phyloP scores from a whole-genome alignment of 2,113 vertebrate species.

The Crotalus helleri region DNA sequence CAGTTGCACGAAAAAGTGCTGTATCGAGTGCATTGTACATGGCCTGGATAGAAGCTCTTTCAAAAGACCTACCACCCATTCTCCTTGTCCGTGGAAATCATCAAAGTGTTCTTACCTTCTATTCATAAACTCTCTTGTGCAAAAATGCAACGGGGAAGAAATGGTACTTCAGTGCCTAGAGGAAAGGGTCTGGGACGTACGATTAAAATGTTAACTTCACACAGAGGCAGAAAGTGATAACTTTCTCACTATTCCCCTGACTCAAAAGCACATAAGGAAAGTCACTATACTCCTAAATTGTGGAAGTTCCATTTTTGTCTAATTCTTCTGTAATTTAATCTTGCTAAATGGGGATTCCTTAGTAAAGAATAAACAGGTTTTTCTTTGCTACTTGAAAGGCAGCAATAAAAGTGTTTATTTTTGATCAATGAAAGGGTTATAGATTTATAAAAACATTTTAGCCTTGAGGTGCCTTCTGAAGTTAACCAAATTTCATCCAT shows the following conservation, averaged over 20 bases:
- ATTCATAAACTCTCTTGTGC: constrained; percentile 78
- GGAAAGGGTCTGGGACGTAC: constrained; percentile 59
- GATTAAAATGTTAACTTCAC: constrained; percentile 58
- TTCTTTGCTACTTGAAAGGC: constrained; percentile 82
- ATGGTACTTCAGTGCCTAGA: constrained; percentile 68
- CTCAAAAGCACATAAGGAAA: constrained; percentile 79
- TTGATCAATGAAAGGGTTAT: constrained; percentile 79
- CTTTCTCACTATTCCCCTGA: constrained; percentile 73
- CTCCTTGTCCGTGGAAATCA: constrained; percentile 96
- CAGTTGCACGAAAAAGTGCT: constrained; percentile 89
- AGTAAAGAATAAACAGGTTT: constrained; percentile 71
- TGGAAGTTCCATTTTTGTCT: constrained; percentile 70
- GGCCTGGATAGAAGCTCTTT: constrained; percentile 93
- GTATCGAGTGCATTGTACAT: constrained; percentile 96
- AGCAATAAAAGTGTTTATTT: constrained; percentile 88
- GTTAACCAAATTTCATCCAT: constrained; percentile 82
- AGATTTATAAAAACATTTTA: constrained; percentile 88
- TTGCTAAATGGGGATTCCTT: constrained; percentile 71
- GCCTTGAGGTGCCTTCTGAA: constrained; percentile 98
- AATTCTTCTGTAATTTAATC: constrained; percentile 69
- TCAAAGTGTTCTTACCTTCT: constrained; percentile 98
- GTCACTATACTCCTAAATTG: constrained; percentile 67
- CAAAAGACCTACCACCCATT: constrained; percentile 90
- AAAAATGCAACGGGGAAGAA: constrained; percentile 44
- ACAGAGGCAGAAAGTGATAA: constrained; percentile 71